Evolutionary conservation across 2,888 invertebrate genomes (phyloP), one percentile per base, ranked within the genome.

Genomic region (Galerucella pusilla): DNA sequence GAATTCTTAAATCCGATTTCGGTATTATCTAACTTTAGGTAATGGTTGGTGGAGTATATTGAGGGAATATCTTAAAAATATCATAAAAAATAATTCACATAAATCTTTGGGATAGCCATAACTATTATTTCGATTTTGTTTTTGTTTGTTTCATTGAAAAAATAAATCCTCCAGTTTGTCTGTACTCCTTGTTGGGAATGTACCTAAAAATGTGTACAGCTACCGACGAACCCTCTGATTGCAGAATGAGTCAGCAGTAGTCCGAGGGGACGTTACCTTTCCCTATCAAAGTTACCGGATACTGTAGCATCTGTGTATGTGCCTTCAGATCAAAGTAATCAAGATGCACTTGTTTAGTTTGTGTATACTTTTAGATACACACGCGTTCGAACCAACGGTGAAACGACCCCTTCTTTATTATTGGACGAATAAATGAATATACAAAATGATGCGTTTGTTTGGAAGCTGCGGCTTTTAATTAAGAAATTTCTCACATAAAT

Each of bases 261-360:
- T 77, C 76, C 76, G 83, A 84, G 84, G 83, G 81, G 81, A 81
- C 81, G 79, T 79, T 83, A 83, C 84, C 83, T 83, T 83, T 84
- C 83, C 83, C 83, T 82, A 83, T 84, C 83, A 85, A 83, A 82
- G 87, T 86, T 86, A 86, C 86, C 86, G 86, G 87, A 87, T 87
- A 85, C 86, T 84, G 83, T 85, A 86, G 86, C 87, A 87, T 87
- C 87, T 87, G 87, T 45, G 64, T 84, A 85, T 84, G 80, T 82
- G 83, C 82, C 82, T 84, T 81, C 83, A 85, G 87, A 87, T 87
- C 87, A 87, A 87, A 87, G 87, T 84, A 87, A 87, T 87, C 87
- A 87, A 87, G 86, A 86, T 85, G 86, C 87, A 87, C 87, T 87
- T 87, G 87, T 87, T 87, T 85, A 84, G 85, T 84, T 85, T 83